Evolutionary conservation across 2,888 invertebrate species (phyloP), one percentile per base, ranked within the genome.

Genomic region (Imbricaverruca yamaguchii): DNA sequence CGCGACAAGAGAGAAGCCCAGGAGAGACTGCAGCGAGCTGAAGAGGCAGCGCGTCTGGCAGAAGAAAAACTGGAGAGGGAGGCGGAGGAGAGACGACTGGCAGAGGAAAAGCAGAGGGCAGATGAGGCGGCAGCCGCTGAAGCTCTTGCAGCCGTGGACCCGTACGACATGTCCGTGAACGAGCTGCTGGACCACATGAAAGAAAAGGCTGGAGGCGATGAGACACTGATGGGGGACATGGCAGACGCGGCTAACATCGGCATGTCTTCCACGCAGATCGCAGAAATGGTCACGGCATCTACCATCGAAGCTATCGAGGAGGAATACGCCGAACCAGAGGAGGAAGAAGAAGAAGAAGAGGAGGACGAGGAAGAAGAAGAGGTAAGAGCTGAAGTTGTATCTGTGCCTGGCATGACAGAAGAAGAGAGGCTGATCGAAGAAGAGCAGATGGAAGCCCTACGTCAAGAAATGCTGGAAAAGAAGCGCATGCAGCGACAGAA

Each of bases 21-120:
- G 87, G 92, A 92, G 81, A 93, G 93, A 86, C 93, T 93, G 86
- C 90, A 89, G 84, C 88, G 91, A 63, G 92, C 91, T 4, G 92
- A 92, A 85, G 87, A 89, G 85, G 90, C 90, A 83, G 86, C 89
- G 82, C 91, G 92, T 86, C 91, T 91, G 86, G 87, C 83, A 21
- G 81, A 81, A 21, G 85, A 85, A 80, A 84, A 82, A 80, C 80
- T 78, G 88, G 81, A 87, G 89, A 84, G 89, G 89, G 84, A 86
- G 87, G 84, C 88, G 86, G 83, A 83, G 57, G 83, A 83, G 39
- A 83, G 84, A 83, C 83, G 81, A 83, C 82, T 80, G 7, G 80
- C 81, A 18, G 84, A 84, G 21, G 81, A 81, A 55, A 83, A 82
- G 25, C 82, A 81, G 7, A 82, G 82, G 61, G 84, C 82, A 39